Conservation (phyloP, 2,113 vertebrate genomes). For the Calyptomena viridis region DNA sequence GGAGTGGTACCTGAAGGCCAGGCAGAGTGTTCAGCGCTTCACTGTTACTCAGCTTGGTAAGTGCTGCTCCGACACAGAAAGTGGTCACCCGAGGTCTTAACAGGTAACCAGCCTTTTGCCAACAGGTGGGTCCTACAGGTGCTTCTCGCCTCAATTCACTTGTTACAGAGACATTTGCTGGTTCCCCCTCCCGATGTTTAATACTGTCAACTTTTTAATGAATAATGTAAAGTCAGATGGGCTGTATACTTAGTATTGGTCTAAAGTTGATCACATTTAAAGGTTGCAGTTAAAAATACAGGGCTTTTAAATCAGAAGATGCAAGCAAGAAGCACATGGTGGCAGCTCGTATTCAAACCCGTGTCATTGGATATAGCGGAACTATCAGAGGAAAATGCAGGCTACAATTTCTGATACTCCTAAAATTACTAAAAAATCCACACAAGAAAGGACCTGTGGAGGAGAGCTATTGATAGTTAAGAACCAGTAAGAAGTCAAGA, state of each 20-base stretch:
- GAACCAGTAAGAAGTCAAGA: not conserved
- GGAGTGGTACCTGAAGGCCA: slow-evolving; percentile 68
- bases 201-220: not conserved
- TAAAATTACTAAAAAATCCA: not conserved
- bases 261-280: not conserved
- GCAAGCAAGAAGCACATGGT: not conserved
- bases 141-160: not conserved
- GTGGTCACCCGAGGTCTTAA: rapidly evolving
- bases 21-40: slow-evolving; percentile 66
- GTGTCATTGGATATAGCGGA: not conserved
- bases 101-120: not conserved
- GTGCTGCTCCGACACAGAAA: not conserved
- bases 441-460: not conserved
- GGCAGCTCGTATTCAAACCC: not conserved
- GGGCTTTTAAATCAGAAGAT: not conserved
- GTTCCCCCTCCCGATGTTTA: rapidly evolving
- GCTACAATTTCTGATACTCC: not conserved
- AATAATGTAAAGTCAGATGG: not conserved
- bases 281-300: not conserved
- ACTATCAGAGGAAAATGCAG: not conserved
- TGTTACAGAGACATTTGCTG: rapidly evolving
- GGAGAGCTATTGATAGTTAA: not conserved
- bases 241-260: not conserved
- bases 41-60: slow-evolving; percentile 74
- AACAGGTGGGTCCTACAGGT: not conserved